These are phyloP conservation scores for Cacajao melanocephalus DNA, from an alignment of 2,797 vertebrate genomes.

Conservation along the genomic window DNA sequence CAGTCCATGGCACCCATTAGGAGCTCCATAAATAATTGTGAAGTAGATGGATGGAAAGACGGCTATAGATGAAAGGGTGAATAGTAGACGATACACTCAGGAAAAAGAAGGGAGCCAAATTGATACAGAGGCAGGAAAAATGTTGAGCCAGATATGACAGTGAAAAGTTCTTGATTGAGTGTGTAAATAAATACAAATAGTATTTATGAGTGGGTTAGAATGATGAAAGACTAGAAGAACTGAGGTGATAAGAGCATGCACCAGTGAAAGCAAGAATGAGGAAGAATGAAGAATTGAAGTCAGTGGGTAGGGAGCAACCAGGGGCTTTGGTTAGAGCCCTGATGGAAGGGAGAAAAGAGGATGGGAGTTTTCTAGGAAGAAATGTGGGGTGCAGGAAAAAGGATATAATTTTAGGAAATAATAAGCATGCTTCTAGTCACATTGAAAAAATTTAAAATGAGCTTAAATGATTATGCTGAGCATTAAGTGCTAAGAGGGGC, in stretches of 20 bases:
- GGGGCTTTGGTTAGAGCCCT: neutral
- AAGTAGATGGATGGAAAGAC: neutral
- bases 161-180: neutral
- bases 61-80: neutral
- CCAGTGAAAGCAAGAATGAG: neutral
- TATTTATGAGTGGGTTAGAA: neutral
- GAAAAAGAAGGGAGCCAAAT: no score
- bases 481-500: neutral
- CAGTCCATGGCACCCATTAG: neutral
- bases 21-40: neutral
- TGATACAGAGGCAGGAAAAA: neutral
- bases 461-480: neutral
- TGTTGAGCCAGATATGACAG: neutral
- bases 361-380: neutral
- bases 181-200: neutral
- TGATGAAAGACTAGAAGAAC: neutral
- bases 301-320: neutral
- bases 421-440: neutral
- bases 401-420: neutral
- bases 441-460: neutral
- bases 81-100: neutral
- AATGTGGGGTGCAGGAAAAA: neutral
- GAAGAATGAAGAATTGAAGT: neutral
- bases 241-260: neutral
- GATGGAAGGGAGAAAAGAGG: neutral